Evolutionary conservation across 2,888 invertebrate genomes (phyloP), one percentile per base, ranked within the genome.

Genomic region (Heliothis peltigera): DNA sequence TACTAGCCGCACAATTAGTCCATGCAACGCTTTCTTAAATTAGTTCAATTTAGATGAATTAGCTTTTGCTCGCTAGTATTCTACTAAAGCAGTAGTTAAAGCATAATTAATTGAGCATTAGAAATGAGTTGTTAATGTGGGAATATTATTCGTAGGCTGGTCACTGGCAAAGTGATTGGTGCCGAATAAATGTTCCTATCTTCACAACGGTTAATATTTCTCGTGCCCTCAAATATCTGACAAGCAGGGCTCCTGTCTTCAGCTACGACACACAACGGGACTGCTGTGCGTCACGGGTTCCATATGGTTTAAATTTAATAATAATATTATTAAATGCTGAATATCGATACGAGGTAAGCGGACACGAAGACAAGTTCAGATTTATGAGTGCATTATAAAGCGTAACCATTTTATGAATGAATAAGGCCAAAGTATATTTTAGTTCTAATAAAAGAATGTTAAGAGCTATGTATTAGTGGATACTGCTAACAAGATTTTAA

Each of bases 171-270:
- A 64, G 60, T 76, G 77, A 77, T 61, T 52, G 64, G 70, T 57
- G 17, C 67, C 78, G 73, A 69, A 66, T 70, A 59, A 51, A 61
- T 64, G 53, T 75, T 89, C 89, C 91, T 84, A 73, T 77, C 68
- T 82, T 83, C 75, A 84, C 92, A 92, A 87, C 83, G 59, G 46
- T 53, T 46, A 60, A 25, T 49, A 32, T 54, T 47, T 35, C 28
- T 58, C 42, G 48, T 43, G 81, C 92, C 94, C 94, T 94, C 94
- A 75, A 85, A 87, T 93, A 89, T 95, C 94, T 92, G 94, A 93
- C 85, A 91, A 87, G 94, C 94, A 95, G 94, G 84, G 89, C 81
- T 88, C 94, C 92, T 89, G 87, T 94, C 93, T 84, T 94, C 94
- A 93, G 94, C 93, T 92, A 89, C 92, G 92, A 91, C 88, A 55